Conservation (phyloP, 2,113 vertebrate species). For the Tiliqua scincoides region DNA sequence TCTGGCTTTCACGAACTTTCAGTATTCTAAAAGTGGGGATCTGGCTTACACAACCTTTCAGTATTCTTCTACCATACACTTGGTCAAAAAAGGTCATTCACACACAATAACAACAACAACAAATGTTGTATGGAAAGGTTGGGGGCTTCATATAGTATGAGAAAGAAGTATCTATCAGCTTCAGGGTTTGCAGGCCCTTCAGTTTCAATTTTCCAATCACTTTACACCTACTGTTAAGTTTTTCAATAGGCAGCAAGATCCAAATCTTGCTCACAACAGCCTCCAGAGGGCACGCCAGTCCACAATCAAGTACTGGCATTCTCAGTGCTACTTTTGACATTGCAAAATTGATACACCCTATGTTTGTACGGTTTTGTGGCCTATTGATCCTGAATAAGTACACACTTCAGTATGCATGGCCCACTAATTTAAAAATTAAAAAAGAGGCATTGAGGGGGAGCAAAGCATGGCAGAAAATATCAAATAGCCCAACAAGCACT, state of each 20-base stretch:
- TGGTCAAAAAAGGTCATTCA: no score
- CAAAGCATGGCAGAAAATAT: background rate
- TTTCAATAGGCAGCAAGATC: background rate
- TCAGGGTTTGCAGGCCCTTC: background rate
- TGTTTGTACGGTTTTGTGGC: background rate
- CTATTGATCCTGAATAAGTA: background rate
- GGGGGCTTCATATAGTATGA: no score
- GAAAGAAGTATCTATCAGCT: background rate
- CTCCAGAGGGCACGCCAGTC: background rate
- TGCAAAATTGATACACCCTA: background rate
- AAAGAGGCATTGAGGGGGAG: background rate
- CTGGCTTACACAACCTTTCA: no score
- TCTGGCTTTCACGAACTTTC: no score
- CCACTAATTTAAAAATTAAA: background rate
- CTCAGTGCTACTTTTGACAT: no score
- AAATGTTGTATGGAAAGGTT: background rate
- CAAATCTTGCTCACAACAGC: background rate
- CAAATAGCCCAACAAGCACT: background rate
- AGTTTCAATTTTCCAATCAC: background rate
- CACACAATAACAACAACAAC: no score
- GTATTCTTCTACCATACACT: no score
- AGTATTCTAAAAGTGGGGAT: no score
- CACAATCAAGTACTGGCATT: background rate
- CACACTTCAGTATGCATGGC: background rate
- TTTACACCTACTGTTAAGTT: background rate